These are phyloP conservation scores for Mormyrops attenuatus DNA, from an alignment of 2,797 vertebrate species.

Conservation along the genomic window DNA sequence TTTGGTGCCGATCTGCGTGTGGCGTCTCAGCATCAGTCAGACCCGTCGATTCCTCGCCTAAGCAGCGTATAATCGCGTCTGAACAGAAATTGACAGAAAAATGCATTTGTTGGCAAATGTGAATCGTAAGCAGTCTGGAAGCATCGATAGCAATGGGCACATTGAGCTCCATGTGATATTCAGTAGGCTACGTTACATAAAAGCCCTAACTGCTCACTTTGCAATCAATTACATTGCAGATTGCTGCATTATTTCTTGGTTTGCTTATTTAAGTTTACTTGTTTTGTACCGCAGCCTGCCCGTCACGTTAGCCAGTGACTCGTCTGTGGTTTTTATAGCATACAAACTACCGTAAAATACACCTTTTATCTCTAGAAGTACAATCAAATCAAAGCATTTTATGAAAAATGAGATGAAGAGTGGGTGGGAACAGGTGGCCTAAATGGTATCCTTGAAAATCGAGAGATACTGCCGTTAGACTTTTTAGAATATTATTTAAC, in stretches of 20 bases:
- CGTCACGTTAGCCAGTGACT: not conserved
- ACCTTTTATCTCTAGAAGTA: not conserved
- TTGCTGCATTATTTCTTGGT: constrained; percentile 21
- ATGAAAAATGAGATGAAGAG: not conserved
- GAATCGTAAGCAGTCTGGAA: not conserved
- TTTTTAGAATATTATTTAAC: not conserved
- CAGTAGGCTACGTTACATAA: constrained; percentile 2
- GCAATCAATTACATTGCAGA: constrained; percentile 24
- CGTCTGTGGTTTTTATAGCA: not conserved
- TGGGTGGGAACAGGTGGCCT: not conserved
- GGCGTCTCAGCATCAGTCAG: not conserved
- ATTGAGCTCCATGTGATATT: not conserved
- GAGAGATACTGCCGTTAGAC: not conserved
- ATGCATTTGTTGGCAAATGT: not conserved
- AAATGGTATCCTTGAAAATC: not conserved
- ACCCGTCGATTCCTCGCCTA: not conserved
- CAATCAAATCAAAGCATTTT: not conserved
- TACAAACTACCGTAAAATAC: not conserved
- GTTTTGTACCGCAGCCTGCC: not conserved
- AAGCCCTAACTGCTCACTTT: not conserved
- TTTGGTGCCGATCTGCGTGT: not conserved
- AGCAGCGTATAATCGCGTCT: not conserved
- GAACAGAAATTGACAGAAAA: not conserved
- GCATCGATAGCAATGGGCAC: not conserved
- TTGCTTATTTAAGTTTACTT: not conserved